These are phyloP conservation scores for Okapia johnstoni DNA, from an alignment of 2,113 vertebrate species.

Conservation along the genomic window DNA sequence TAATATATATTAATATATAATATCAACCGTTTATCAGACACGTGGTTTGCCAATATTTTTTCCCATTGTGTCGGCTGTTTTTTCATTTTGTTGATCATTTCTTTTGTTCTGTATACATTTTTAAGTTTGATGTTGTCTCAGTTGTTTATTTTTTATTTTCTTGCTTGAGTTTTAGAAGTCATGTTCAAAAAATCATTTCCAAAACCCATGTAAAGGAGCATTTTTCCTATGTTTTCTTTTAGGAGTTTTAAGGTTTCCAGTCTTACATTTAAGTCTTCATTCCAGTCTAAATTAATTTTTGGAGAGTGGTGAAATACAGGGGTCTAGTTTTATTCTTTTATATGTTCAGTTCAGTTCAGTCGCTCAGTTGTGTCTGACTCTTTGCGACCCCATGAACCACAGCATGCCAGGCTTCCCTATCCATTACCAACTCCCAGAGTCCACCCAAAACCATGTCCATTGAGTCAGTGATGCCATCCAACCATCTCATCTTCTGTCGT, in stretches of 20 bases:
- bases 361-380: accelerated
- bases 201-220: background rate
- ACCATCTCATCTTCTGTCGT: background rate
- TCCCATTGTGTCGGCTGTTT: background rate
- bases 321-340: background rate
- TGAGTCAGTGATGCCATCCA: background rate
- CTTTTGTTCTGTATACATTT: background rate
- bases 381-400: accelerated
- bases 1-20: no score
- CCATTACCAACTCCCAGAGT: background rate
- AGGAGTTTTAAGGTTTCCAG: background rate
- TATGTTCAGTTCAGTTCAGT: background rate
- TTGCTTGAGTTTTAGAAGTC: background rate
- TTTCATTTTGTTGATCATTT: background rate
- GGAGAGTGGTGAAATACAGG: background rate
- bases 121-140: background rate
- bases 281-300: background rate
- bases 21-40: background rate
- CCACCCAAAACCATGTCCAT: background rate
- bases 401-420: background rate
- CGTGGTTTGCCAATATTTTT: background rate
- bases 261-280: background rate
- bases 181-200: background rate
- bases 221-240: background rate
- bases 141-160: background rate